A percentile compares a stretch with the other conserved stretches of the same genome.
These are phyloP conservation scores for Tragelaphus buxtoni DNA, from an alignment of 2,113 vertebrate species.

Conservation along the genomic window DNA sequence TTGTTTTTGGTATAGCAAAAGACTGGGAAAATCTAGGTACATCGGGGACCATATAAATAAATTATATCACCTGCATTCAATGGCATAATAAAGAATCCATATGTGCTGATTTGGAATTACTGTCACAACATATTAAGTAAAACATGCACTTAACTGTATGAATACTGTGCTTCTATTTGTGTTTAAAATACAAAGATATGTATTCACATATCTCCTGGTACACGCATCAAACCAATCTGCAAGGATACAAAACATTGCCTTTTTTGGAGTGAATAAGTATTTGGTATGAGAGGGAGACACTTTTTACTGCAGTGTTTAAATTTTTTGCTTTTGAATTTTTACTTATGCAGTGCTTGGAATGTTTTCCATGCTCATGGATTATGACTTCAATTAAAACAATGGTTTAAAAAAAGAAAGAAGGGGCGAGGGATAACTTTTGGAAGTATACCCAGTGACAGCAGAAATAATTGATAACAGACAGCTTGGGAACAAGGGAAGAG, in stretches of 20 bases:
- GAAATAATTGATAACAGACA: constrained; percentile 43
- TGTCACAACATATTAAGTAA: background rate
- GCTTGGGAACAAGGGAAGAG: background rate
- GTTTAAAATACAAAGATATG: background rate
- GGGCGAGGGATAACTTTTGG: constrained; percentile 9
- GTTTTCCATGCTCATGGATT: constrained; percentile 13
- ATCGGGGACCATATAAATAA: background rate
- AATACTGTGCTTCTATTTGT: background rate
- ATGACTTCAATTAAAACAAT: constrained; percentile 55
- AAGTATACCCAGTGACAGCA: background rate
- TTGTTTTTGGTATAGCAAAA: background rate
- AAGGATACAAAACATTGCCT: background rate
- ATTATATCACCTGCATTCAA: background rate
- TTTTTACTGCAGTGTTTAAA: background rate
- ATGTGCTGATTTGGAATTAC: background rate
- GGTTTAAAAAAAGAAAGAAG: background rate
- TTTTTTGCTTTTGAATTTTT: constrained; percentile 19
- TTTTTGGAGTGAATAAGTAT: background rate
- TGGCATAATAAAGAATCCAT: background rate
- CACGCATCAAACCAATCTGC: background rate
- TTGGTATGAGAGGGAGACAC: background rate
- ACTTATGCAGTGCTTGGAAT: constrained; percentile 35
- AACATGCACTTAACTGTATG: background rate
- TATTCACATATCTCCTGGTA: background rate
- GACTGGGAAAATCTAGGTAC: background rate